Evolutionary conservation across 2,888 invertebrate genomes (phyloP), one percentile per base, ranked within the genome.

Genomic region (Cenopis cana): DNA sequence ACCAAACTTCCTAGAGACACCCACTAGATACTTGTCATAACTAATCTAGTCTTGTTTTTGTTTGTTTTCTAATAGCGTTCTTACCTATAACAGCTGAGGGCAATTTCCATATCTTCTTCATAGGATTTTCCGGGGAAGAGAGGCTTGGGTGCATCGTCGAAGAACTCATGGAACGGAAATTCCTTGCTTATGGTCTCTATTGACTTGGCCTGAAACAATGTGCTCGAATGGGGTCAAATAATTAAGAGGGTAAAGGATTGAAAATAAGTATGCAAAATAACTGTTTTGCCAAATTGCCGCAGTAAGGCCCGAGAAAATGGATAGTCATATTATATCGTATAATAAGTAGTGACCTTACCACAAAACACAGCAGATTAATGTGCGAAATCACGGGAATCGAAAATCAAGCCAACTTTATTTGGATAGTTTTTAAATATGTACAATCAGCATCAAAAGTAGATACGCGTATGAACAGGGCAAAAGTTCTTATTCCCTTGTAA

Each of bases 121-220:
- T 95, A 97, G 0, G 94, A 94, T 50, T 95, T 94, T 0, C 95
- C 96, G 76, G 97, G 97, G 86, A 99, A 99, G 4, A 99, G 89
- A 0, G 99, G 98, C 78, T 98, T 97, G 0, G 98, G 98, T 0
- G 99, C 98, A 86, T 98, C 97, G 50, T 96, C 95, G 87, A 99
- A 99, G 89, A 98, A 99, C 77, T 96, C 96, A 74, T 95, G 95
- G 90, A 99, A 99, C 0, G 99, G 99, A 90, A 99, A 99, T 81
- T 97, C 95, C 60, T 96, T 95, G 64, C 95, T 94, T 52, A 99
- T 94, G 0, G 94, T 89, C 73, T 94, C 94, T 0, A 94, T 81
- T 6, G 91, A 77, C 70, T 83, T 83, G 3, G 74, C 70, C 84
- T 83, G 77, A 36, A 74, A 77, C 24, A 20, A 74, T 65, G n/a